These are phyloP conservation scores for Larimichthys polyactis DNA, from an alignment of 2,113 vertebrate species.

Conservation along the genomic window DNA sequence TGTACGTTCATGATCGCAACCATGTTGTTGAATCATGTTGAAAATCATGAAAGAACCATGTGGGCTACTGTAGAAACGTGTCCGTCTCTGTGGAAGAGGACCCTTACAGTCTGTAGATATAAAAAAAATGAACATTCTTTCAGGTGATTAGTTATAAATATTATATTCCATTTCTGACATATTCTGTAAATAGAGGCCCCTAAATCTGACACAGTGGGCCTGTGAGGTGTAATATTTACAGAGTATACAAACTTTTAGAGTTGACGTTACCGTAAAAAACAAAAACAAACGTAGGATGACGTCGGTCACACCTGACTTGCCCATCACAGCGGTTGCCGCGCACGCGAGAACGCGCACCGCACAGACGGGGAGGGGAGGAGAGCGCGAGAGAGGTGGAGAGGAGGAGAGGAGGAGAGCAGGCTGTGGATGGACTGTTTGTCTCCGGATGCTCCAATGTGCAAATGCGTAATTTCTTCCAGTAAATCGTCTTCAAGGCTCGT, in stretches of 20 bases:
- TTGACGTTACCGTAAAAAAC: not conserved
- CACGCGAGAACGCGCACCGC: constrained; percentile 5
- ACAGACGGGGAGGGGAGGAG: not conserved
- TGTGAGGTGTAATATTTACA: not conserved
- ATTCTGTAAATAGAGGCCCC: too few species aligned
- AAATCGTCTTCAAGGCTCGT: not conserved
- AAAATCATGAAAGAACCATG: too few species aligned
- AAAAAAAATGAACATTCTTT: too few species aligned
- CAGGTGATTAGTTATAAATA: too few species aligned
- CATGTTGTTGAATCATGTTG: too few species aligned
- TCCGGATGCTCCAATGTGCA: constrained; percentile 32
- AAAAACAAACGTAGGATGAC: not conserved
- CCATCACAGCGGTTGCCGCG: not conserved
- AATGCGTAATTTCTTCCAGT: not conserved
- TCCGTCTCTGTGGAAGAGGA: too few species aligned
- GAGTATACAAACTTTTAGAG: not conserved
- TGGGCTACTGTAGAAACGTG: too few species aligned
- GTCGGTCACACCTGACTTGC: constrained; percentile 18
- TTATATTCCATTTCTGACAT: too few species aligned
- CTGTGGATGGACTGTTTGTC: not conserved
- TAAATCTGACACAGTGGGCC: too few species aligned
- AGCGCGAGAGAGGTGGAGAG: not conserved
- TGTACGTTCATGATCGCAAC: too few species aligned
- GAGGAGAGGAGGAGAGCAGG: constrained; percentile 21
- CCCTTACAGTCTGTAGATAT: too few species aligned